Base-by-base conservation (phyloP, 2,888 invertebrate genomes). In the Xanthostigma xanthostigma region DNA sequence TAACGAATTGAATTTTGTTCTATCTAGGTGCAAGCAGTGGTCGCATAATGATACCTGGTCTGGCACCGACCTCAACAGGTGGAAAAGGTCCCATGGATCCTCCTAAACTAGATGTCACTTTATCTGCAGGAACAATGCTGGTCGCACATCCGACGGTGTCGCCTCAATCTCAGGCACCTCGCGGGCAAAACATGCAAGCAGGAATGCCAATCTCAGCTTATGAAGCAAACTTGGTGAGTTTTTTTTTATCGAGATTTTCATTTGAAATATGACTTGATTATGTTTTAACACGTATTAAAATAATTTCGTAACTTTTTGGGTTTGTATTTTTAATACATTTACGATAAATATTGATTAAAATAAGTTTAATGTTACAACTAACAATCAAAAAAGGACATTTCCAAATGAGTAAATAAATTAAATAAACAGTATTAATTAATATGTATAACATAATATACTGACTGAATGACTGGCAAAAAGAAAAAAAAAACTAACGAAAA, bases 201-300 rank as follows among this genome's bases (percentile, higher is more conserved):
- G 73, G 74, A 17, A 67, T 79, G 56, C 73, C 79, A 14, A 72
- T 78, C 41, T 71, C 79, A 12, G 70, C 76, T 12, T 81, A 75
- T 57, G 81, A 81, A 58, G 72, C 77, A 9, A 76, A 74, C 62
- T 66, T 87, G 81, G 88, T 89, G 71, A 82, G 82, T 65, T 51
- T 36, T 17, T n/a, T n/a, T 43, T 38, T 12, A 27, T 9, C 27
- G 1, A 27, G 27, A 6, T 6, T 27, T 27, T 27, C 6, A 27
- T 27, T 27, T 27, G 27, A 27, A 27, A 27, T 27, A 27, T 6
- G 27, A 27, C 27, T 27, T 27, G 27, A 40, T 40, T 39, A 38
- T 44, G 8, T 9, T 44, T 34, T 14, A n/a, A 27, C 6, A 27
- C 6, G 27, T 6, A 6, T 27, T 27, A 27, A 27, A 27, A 27